Conservation (phyloP, 2,113 vertebrate genomes). For the Python bivittatus region DNA sequence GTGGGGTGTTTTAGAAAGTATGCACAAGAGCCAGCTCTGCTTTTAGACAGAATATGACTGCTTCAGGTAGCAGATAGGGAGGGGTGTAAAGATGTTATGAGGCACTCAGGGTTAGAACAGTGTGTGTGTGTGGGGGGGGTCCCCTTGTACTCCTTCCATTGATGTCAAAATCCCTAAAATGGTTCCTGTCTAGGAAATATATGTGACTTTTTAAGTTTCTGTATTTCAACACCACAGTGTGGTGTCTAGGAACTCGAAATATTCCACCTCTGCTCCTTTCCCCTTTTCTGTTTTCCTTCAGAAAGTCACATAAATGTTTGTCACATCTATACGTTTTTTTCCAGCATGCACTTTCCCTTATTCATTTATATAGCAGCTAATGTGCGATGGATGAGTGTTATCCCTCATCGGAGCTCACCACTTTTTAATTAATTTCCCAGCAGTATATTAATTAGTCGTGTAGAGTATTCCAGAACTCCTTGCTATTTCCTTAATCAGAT, state of each 20-base stretch:
- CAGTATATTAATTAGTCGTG: conserved; percentile 71
- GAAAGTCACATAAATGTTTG: conserved; percentile 29
- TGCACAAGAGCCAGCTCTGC: too few species aligned
- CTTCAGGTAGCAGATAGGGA: neutral
- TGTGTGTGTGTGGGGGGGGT: neutral
- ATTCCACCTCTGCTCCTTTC: conserved; percentile 32
- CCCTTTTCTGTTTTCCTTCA: conserved; percentile 27
- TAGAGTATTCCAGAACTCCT: conserved; percentile 64
- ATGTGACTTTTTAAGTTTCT: neutral
- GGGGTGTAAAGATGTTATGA: neutral
- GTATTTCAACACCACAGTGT: neutral
- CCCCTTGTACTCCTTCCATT: neutral
- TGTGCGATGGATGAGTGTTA: conserved; percentile 62
- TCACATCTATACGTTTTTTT: conserved; percentile 29
- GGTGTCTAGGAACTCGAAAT: neutral
- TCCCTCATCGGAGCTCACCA: conserved; percentile 46
- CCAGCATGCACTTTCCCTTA: conserved; percentile 40
- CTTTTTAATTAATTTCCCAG: conserved; percentile 75
- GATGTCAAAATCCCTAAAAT: neutral
- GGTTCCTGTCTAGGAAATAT: neutral
- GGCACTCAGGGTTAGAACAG: neutral
- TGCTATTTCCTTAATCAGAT: conserved; percentile 65
- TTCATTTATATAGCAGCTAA: conserved; percentile 52
- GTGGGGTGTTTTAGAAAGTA: too few species aligned
- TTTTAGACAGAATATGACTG: too few species aligned